Base-by-base conservation (phyloP, 2,888 invertebrate species). In the Piscicola geometra region DNA sequence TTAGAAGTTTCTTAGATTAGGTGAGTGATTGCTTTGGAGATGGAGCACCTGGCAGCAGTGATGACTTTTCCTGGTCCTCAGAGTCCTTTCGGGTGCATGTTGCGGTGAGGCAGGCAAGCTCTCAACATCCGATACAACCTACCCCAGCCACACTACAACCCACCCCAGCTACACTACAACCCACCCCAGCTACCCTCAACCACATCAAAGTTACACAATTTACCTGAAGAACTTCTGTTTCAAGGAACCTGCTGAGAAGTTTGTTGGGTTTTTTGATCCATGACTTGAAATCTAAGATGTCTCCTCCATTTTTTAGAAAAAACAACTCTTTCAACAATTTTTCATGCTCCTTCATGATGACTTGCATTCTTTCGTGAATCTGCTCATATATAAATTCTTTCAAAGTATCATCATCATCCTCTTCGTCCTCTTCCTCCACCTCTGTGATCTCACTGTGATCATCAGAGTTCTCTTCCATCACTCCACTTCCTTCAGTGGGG, bases 221-320 rank as follows among this genome's bases (percentile, higher is more conserved):
- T n/a, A n/a, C n/a, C n/a, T 72, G 66, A 32, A 75, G 30, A 33
- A 41, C 32, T 50, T 75, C 75, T 15, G 75, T 36, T 50, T 41
- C 60, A 1, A 77, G 56, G 35, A 52, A 76, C 25, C 69, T 64
- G 5, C 25, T 35, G n/a, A 76, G 70, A 56, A 75, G 66, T n/a
- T 67, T 66, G 21, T 60, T 82, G 79, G 92, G 91, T 81, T 91
- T 88, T 86, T 92, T 93, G 81, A 91, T 90, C 91, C 93, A 94
- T 81, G 89, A 88, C 81, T 90, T 89, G 86, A 91, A 92, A 85
- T 95, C 94, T 89, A 93, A 90, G 88, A 94, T 90, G 87, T 93
- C 92, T 79, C 93, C 92, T 81, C 91, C 91, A 82, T 90, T 90
- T 87, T 93, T 92, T 82, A 94, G 89, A 87, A 92, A 94, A 88